Evolutionary conservation across 2,888 invertebrate genomes (phyloP), one percentile per base, ranked within the genome.

Genomic region (Drosophila barbarae): DNA sequence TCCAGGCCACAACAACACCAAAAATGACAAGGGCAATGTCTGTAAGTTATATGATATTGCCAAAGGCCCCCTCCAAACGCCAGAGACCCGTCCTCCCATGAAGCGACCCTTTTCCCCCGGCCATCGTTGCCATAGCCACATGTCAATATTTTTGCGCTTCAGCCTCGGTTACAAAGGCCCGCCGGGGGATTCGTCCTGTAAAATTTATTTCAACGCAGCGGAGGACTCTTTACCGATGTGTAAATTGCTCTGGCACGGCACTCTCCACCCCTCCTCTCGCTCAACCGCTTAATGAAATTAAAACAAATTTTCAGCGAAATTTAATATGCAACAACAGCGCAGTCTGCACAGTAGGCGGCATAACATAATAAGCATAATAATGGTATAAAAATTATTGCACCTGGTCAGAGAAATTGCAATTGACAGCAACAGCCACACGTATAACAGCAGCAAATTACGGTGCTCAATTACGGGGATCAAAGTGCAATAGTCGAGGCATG

Each of bases 271-370:
- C 49, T 59, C 42, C 30, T 30, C 30, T 30, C 30, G 8, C 30
- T 30, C 30, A 1, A 63, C 82, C 78, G 80, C 82, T 81, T 82
- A 84, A 82, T 83, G 80, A 84, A 85, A 86, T 86, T 85, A 82
- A 86, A 86, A 82, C 69, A 69, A 65, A 69, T 69, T 68, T 71
- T n/a, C 71, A 47, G 71, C 42, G 65, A 53, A 71, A 68, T 68
- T 71, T 71, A 68, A 68, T 69, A 61, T 63, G 52, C 52, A 42
- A 32, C 30, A 21, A 30, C 34, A 3, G 47, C 15, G 41, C 4
- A 26, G 7, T 23, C 18, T 13, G 32, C 39, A 28, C 34, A 46
- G 50, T 30, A 35, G 38, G 46, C 36, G 52, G 26, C 51, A 47
- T 44, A 51, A 41, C 21, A 68, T 64, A 71, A 61, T 66, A 70